These are phyloP conservation scores for Pheosia gnoma DNA, from an alignment of 2,888 invertebrate genomes.

Conservation along the genomic window DNA sequence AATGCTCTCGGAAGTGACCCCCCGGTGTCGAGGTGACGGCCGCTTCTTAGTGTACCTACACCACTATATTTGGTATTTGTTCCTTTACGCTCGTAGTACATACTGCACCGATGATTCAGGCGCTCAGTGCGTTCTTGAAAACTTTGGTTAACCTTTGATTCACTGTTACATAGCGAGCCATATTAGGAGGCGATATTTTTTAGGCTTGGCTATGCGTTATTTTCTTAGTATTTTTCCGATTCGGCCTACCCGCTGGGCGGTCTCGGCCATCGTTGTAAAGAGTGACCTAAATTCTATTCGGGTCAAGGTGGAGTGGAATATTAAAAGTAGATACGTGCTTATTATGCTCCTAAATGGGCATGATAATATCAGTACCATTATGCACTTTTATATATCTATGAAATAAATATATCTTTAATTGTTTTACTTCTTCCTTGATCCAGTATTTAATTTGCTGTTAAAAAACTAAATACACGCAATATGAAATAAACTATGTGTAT, in stretches of 20 bases:
- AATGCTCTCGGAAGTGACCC: constrained; percentile 23
- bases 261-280: neutral
- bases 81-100: neutral
- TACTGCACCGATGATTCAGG: neutral
- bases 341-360: constrained; percentile 1
- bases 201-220: neutral
- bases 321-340: neutral
- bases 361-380: neutral
- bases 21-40: constrained; percentile 18
- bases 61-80: constrained; percentile 27
- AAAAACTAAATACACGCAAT: too few species aligned
- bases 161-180: neutral
- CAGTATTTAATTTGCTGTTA: neutral
- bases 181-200: neutral
- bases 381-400: too few species aligned
- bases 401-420: too few species aligned
- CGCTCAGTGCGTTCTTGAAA: neutral
- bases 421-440: too few species aligned
- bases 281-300: neutral
- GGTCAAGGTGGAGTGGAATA: neutral
- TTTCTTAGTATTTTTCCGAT: constrained; percentile 1
- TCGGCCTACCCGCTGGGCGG: neutral
- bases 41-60: constrained; percentile 22
- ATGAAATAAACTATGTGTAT: neutral
- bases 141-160: constrained; percentile 1